Conservation (phyloP, 2,113 vertebrate genomes). For the Nycticebus coucang region DNA sequence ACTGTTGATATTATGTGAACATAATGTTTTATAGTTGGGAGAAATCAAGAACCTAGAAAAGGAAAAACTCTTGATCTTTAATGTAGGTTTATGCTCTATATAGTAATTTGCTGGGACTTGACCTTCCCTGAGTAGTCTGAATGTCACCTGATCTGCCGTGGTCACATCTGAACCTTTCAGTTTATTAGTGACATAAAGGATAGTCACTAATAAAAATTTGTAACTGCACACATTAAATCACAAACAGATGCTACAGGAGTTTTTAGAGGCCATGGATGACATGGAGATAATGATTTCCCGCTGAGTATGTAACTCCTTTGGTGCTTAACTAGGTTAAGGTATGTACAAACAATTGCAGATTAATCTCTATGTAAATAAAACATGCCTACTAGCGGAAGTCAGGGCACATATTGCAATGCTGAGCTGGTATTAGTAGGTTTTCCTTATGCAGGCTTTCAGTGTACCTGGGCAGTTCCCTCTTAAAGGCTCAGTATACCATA, state of each 20-base stretch:
- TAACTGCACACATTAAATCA: neutral
- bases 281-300: neutral
- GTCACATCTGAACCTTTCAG: neutral
- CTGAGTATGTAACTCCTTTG: neutral
- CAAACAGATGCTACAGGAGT: neutral
- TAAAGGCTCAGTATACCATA: neutral
- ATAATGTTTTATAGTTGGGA: neutral
- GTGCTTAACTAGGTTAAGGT: neutral
- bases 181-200: neutral
- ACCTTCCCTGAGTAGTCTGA: neutral
- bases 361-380: slow-evolving; percentile 24
- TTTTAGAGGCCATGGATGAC: neutral
- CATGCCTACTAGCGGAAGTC: neutral
- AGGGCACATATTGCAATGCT: neutral
- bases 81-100: neutral
- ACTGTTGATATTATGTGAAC: neutral
- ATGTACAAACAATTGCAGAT: neutral
- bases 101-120: neutral
- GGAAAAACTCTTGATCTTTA: neutral
- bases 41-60: slow-evolving; percentile 5
- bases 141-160: neutral
- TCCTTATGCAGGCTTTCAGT: neutral
- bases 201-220: neutral
- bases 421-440: neutral
- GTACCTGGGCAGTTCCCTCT: neutral